Conservation (phyloP, 92 coral and sea anemone species). For the Actinernus sp. region DNA sequence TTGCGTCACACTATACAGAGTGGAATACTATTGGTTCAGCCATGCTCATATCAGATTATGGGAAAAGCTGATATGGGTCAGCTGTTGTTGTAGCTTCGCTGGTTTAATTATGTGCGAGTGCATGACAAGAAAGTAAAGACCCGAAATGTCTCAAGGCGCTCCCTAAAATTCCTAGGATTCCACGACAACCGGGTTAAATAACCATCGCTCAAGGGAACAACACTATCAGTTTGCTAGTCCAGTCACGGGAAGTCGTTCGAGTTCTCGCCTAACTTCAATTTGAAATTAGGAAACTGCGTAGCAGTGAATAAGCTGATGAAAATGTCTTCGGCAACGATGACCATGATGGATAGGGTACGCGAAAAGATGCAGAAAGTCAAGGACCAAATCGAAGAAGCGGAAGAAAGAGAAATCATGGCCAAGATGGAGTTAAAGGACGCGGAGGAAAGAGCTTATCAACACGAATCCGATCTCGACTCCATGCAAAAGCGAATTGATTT, state of each 20-base stretch:
- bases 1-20: not conserved
- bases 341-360: constrained; percentile 74
- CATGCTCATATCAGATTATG: not conserved
- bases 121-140: not conserved
- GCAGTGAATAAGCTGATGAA: no score
- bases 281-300: no score
- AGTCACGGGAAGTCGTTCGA: no score
- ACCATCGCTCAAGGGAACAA: not conserved
- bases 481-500: constrained; percentile 72
- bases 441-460: constrained; percentile 47
- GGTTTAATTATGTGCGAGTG: no score
- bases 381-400: constrained; percentile 81
- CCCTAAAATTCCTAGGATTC: constrained; percentile 43
- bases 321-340: constrained; percentile 25
- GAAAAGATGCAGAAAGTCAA: constrained; percentile 86
- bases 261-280: no score
- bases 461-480: constrained; percentile 79
- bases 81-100: no score
- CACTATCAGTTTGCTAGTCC: not conserved
- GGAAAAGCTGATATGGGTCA: constrained; percentile 1
- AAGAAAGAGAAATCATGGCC: constrained; percentile 76
- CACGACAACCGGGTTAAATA: constrained; percentile 25
- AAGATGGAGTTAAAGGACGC: constrained; percentile 67
- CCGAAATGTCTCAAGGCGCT: constrained; percentile 26
- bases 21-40: not conserved